Base-by-base conservation (phyloP, 2,888 invertebrate species). In the Drosophila siamana region DNA sequence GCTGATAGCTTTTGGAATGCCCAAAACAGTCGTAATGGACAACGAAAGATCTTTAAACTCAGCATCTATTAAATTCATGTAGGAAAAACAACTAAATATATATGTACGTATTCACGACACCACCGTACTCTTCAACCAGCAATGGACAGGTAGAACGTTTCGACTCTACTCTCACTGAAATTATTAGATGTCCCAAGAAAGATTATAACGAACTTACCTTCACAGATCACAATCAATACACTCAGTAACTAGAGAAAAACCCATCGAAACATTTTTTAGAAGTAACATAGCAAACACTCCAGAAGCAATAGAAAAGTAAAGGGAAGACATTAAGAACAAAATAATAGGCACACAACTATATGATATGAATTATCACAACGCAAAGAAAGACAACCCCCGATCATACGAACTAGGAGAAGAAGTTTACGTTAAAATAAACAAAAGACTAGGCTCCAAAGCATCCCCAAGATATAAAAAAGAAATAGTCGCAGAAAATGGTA, bases 91-190 rank as follows among this genome's bases (percentile, higher is more conserved):
- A 22, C 5, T 59, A 24, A 13, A 15, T 2, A 41, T 33, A 6
- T 8, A n/a, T n/a, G n/a, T n/a, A 40, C 9, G 24, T 47, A 4
- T 47, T 15, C 41, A 52, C n/a, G n/a, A n/a, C n/a, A n/a, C n/a
- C n/a, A n/a, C n/a, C n/a, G n/a, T n/a, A n/a, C 11, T 52, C 47
- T 16, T 41, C 33, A 11, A 33, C 47, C 1, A 26, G 51, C 2
- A 67, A 57, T 7, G 43, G 57, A 4, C 47, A 52, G 9, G 41
- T 56, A 15, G 41, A 43, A 43, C 41, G 41, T 26, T 52, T 52
- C 26, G 40, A 41, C 2, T 50, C 22, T 7, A 50, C 48, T 22
- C 13, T 50, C 3, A 19, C 33, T 8, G 36, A 36, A 36, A 48
- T 52, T 40, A 26, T 40, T 9, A 51, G 26, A 40, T 40, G 24